Base-by-base conservation (phyloP, 30 jellyfish, hydroid and myxozoan genomes). In the Chrysaora quinquecirrha region DNA sequence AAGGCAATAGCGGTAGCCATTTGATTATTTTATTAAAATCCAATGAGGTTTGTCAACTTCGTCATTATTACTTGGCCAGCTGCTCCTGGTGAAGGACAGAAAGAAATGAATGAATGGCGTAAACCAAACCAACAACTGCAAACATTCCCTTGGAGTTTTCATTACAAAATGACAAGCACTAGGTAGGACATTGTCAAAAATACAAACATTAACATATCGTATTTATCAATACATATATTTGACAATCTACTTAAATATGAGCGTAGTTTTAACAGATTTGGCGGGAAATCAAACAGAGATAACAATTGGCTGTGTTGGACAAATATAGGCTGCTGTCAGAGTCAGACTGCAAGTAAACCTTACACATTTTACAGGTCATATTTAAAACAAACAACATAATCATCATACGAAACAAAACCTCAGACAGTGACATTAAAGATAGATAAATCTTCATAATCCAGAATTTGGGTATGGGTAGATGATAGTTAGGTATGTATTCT, bases 261-360 rank as follows among this genome's bases (percentile, higher is more conserved):
- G 54, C 54, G 54, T 38, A 38, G 54, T 38, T 38, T 38, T 38
- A 38, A 38, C 54, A 38, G 54, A 38, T 38, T 38, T 38, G 54
- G 54, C 54, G 54, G 54, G 54, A 38, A 38, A 38, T 38, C 54
- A 38, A 38, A 38, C 54, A 38, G 54, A 38, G 54, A 14, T 38
- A 38, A 38, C 54, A 38, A 38, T 38, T 38, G 54, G 54, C 54
- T 38, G 54, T 38, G 54, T 38, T 38, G 54, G 54, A 38, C 54
- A 38, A 38, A 38, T 38, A 14, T 38, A 38, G 54, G 54, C 54
- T 38, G 54, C 54, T 38, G 54, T 6, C 54, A 38, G 54, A 38
- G 54, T 38, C 54, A 38, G 54, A 38, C 54, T 38, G 54, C 14
- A 38, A 3, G 54, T 38, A 38, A 38, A 38, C 14, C 54, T 38